phyloP scores from a whole-genome alignment of 2,797 vertebrate genomes.

The Cossypha heuglini region DNA sequence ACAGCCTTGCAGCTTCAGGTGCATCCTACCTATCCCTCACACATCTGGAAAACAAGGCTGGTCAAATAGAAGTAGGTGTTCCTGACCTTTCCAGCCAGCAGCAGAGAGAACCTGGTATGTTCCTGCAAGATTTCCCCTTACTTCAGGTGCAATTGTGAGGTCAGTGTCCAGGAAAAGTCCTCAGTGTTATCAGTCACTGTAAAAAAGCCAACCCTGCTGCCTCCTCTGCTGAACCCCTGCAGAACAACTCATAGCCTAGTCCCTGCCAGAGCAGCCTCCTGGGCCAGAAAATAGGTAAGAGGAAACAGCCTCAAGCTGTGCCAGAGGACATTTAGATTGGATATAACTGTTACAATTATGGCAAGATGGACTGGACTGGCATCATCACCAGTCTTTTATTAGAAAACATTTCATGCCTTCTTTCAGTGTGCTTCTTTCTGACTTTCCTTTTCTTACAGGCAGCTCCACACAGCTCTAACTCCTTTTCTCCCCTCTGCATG shows the following conservation, averaged over 20 bases:
- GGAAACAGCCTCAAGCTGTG: neutral
- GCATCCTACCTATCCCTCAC: neutral
- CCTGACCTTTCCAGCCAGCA: neutral
- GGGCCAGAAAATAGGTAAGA: neutral
- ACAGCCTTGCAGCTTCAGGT: neutral
- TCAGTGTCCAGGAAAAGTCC: neutral
- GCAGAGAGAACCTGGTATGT: neutral
- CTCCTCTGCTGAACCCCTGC: neutral
- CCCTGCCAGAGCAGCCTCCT: neutral
- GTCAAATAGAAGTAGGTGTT: neutral
- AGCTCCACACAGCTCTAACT: too few species aligned
- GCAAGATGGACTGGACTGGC: too few species aligned
- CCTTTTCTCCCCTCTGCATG: too few species aligned
- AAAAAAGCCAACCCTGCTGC: neutral
- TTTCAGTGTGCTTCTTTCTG: too few species aligned
- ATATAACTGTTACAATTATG: too few species aligned
- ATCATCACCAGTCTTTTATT: too few species aligned
- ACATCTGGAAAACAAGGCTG: fast-evolving
- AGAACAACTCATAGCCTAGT: neutral
- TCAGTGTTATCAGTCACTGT: fast-evolving
- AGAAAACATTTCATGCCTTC: too few species aligned
- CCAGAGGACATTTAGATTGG: neutral
- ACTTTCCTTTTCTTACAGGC: too few species aligned
- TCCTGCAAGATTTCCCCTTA: neutral
- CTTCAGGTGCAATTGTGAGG: neutral